A percentile compares a stretch with the other conserved stretches of the same genome.
Conservation (phyloP, 1,140 invertebrate genomes). For the Drosophila carrolli region DNA sequence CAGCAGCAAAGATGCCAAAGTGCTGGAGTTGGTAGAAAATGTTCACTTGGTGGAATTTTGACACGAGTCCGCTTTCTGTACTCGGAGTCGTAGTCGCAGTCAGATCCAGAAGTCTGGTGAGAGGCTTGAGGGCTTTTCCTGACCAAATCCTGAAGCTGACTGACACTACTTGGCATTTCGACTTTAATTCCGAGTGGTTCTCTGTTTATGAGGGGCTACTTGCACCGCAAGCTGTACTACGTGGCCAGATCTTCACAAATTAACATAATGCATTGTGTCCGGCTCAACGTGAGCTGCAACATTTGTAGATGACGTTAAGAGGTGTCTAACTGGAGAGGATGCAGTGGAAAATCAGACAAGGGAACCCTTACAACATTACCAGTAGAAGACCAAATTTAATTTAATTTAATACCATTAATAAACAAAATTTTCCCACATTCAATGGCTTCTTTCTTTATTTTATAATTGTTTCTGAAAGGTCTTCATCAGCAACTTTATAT, state of each 20-base stretch:
- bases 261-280: constrained; percentile 47
- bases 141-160: constrained; percentile 54
- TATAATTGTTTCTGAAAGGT: too few relatives aligned
- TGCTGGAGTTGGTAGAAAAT: constrained; percentile 41
- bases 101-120: constrained; percentile 5
- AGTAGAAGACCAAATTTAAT: too few relatives aligned
- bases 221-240: constrained; percentile 21
- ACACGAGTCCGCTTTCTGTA: constrained; percentile 12
- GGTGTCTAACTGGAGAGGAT: constrained; percentile 24
- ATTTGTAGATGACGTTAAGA: constrained; percentile 43
- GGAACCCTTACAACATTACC: background rate
- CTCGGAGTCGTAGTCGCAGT: background rate
- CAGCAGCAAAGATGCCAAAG: constrained; percentile 47
- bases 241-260: constrained; percentile 35
- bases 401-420: too few relatives aligned
- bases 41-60: constrained; percentile 43
- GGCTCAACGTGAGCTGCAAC: constrained; percentile 37
- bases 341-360: background rate
- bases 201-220: constrained; percentile 30
- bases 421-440: too few relatives aligned
- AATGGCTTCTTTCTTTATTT: too few relatives aligned
- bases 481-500: too few relatives aligned
- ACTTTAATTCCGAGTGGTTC: constrained; percentile 62
- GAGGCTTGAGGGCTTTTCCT: constrained; percentile 25
- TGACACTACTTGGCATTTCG: constrained; percentile 57